These are phyloP conservation scores for Forficula auricularia DNA, from an alignment of 1,140 invertebrate genomes.

Conservation along the genomic window DNA sequence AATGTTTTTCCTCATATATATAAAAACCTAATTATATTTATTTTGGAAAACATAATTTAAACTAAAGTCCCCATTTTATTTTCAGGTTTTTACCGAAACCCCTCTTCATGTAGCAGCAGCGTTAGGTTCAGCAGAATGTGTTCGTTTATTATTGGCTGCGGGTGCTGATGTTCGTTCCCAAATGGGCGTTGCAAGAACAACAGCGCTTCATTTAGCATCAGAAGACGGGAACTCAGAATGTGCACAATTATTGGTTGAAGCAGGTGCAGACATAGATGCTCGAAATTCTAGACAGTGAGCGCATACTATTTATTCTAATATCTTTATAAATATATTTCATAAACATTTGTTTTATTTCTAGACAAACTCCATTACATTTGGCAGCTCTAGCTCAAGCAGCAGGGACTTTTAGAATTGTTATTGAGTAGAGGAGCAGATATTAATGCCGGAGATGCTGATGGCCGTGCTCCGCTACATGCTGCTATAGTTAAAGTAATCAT, in stretches of 20 bases:
- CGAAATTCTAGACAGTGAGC: slow-evolving; percentile 14
- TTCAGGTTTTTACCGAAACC: slow-evolving; percentile 57
- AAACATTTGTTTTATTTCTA: not conserved
- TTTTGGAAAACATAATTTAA: no score
- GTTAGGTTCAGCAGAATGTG: slow-evolving; percentile 44
- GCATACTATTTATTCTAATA: no score
- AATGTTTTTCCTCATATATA: not conserved
- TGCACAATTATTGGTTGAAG: slow-evolving; percentile 25
- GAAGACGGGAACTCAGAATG: slow-evolving; percentile 28
- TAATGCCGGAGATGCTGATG: slow-evolving; percentile 43
- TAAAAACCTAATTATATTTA: no score
- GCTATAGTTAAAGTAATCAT: slow-evolving; percentile 45
- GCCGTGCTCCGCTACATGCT: slow-evolving; percentile 57
- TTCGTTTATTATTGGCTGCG: slow-evolving; percentile 45
- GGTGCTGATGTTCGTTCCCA: slow-evolving; percentile 60
- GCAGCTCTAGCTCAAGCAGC: slow-evolving; percentile 45
- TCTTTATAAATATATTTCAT: no score
- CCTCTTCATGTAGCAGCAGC: slow-evolving; percentile 64
- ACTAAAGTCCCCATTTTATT: not conserved
- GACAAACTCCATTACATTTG: slow-evolving; percentile 21
- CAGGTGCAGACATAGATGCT: slow-evolving; percentile 22
- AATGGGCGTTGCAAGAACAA: slow-evolving; percentile 37
- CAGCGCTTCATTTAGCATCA: slow-evolving; percentile 31
- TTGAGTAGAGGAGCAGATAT: slow-evolving; percentile 41
- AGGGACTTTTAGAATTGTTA: slow-evolving; percentile 48